Percentiles rank a stretch among this genome's conserved stretches.
Conservation (phyloP, 2,888 invertebrate species). For the Lissonota sp. region DNA sequence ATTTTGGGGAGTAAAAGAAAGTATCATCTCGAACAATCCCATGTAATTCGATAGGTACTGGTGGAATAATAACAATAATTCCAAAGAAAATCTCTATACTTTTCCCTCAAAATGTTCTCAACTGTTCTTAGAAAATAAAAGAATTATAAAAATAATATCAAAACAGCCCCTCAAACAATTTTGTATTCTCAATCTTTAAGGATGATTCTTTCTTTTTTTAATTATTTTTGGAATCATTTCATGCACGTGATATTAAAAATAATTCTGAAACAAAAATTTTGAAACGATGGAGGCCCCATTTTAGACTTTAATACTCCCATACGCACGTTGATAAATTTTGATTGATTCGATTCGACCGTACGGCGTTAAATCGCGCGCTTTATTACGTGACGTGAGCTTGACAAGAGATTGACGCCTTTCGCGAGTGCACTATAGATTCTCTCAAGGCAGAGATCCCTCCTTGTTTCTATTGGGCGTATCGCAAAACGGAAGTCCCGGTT, state of each 20-base stretch:
- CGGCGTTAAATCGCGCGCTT: constrained; percentile 25
- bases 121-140: no score
- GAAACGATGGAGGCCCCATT: not conserved
- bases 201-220: no score
- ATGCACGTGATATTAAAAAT: no score
- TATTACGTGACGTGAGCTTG: constrained; percentile 19
- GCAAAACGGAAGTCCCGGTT: not conserved
- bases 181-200: no score
- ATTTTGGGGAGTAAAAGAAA: not conserved
- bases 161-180: no score
- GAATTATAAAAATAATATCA: no score
- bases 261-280: not conserved
- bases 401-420: constrained; percentile 49
- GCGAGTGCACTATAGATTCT: constrained; percentile 27
- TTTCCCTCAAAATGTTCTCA: no score
- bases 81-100: no score
- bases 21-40: not conserved
- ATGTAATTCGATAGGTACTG: not conserved
- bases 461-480: not conserved
- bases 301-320: no score
- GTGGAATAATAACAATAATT: not conserved
- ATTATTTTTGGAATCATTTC: no score
- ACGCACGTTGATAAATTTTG: not conserved
- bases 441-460: constrained; percentile 9
- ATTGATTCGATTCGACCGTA: constrained; percentile 22